Conservation (phyloP, 2,888 invertebrate species). For the Sacculina carcini region DNA sequence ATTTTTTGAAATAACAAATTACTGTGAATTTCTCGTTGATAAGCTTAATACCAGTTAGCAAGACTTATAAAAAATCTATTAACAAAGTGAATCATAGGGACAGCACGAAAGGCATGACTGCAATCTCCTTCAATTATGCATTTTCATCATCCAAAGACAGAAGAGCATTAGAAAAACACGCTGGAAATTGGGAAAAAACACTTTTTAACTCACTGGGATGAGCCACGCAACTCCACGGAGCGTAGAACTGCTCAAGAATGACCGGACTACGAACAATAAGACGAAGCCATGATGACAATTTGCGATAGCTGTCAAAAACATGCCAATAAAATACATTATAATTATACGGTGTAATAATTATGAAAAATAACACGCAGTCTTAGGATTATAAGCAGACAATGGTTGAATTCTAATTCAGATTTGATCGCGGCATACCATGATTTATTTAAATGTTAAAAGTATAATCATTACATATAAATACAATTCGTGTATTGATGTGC, state of each 20-base stretch:
- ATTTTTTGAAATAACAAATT: no score
- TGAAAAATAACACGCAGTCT: background rate
- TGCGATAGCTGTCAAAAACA: conserved; percentile 39
- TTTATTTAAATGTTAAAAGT: no score
- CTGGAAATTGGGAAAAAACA: background rate
- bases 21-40: no score
- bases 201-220: conserved; percentile 51
- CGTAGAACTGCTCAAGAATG: conserved; percentile 48
- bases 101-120: no score
- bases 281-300: conserved; percentile 77
- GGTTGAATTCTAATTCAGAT: background rate
- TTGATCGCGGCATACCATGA: no score
- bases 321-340: background rate
- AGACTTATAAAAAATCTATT: conserved; percentile 2
- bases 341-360: background rate
- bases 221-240: conserved; percentile 78
- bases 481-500: no score
- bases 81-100: conserved; percentile 4
- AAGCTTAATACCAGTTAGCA: no score
- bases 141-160: no score
- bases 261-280: conserved; percentile 66
- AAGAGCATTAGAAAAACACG: background rate
- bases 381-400: background rate
- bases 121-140: no score
- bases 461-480: no score